Base-by-base conservation (phyloP, 53 echinoderm and acorn worm genomes). In the Holothuria scabra region DNA sequence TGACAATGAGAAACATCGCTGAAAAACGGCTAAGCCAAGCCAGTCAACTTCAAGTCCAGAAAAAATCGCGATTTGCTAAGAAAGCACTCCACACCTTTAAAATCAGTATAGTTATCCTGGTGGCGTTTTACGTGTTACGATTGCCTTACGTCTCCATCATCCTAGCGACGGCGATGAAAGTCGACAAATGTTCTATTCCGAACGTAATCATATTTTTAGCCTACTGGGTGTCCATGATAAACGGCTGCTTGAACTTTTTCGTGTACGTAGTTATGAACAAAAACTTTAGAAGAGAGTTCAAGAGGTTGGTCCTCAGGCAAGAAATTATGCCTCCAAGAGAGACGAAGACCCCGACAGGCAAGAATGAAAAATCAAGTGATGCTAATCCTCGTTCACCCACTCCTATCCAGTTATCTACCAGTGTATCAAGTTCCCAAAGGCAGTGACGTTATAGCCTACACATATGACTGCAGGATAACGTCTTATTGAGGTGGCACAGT, bases 171-270 rank as follows among this genome's bases (percentile, higher is more conserved):
- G 82, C 61, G 20, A 19, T n/a, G n/a, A 41, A 13, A 5, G 37
- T 81, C 1, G 28, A 63, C 14, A 81, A 35, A 24, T 81, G 82
- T 63, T 38, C 62, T 6, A 22, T 81, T 44, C 82, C 82, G 18
- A 35, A 81, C 37, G 29, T 81, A 19, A 46, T 81, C 23, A 14
- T 81, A 38, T 81, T 81, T 29, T 8, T 35, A 41, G 60, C 62
- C 12, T 64, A 81, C 35, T 81, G 82, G 63, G 29, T 81, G 14
- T 34, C 64, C 1, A 81, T 81, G 82, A 38, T 64, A 3, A 49
- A 81, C 41, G 82, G 62, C 6, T 81, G 82, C 20, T 81, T 81
- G 64, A 81, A 81, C 64, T 81, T 81, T 24, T 61, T 81, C 65
- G 64, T 81, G 32, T 81, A 81, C n/a, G 65, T 64, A 33, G 46